Percentiles rank a stretch among this genome's conserved stretches.
Conservation (phyloP, 2,888 invertebrate genomes). For the Andrena bucephala region DNA sequence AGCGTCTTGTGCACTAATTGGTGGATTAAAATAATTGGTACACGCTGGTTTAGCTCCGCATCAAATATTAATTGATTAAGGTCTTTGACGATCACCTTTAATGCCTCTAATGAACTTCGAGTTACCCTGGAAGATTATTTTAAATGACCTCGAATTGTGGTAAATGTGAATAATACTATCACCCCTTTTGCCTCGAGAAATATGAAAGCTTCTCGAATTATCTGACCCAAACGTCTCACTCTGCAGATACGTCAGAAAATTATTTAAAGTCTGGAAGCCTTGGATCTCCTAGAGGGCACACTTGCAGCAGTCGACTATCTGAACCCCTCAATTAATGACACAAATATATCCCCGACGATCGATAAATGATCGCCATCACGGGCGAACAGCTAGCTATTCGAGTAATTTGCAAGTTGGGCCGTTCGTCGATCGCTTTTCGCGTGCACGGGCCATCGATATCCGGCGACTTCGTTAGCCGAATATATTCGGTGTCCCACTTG, state of each 20-base stretch:
- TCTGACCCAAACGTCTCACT: too few relatives aligned
- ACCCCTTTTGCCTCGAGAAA: too few relatives aligned
- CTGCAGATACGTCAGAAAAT: neutral
- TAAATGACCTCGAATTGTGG: too few relatives aligned
- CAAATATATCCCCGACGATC: neutral
- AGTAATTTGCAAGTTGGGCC: conserved; percentile 20
- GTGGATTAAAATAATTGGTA: too few relatives aligned
- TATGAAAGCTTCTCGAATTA: too few relatives aligned
- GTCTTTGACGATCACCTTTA: too few relatives aligned
- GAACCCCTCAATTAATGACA: neutral
- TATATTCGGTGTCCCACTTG: conserved; percentile 16
- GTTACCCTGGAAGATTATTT: too few relatives aligned
- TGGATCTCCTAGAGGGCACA: neutral
- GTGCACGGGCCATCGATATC: conserved; percentile 17
- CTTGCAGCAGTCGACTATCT: neutral
- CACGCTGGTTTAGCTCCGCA: too few relatives aligned
- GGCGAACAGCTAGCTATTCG: neutral
- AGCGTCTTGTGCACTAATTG: too few relatives aligned
- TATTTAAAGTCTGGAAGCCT: neutral
- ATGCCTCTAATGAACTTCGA: too few relatives aligned
- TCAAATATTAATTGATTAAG: too few relatives aligned
- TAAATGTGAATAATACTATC: too few relatives aligned
- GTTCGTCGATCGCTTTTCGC: conserved; percentile 10
- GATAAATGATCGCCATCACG: neutral
- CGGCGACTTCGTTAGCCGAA: conserved; percentile 28